Evolutionary conservation across 2,888 invertebrate genomes (phyloP).

Genomic region (Erynnis tages): DNA sequence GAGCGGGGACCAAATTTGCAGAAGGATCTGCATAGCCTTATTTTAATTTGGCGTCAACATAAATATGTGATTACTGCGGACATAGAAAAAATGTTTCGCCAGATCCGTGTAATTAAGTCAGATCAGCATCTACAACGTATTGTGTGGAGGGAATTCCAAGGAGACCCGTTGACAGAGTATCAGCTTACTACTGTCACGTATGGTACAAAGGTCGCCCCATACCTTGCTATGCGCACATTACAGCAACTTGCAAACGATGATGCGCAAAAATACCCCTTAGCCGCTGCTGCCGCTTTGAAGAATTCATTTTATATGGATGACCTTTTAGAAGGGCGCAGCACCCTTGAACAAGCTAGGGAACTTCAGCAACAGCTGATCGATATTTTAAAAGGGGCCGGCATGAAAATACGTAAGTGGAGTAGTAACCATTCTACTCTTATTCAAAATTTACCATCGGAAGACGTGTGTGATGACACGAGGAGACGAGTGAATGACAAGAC

Average conservation of each 20-base stretch:
- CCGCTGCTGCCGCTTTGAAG: neutral
- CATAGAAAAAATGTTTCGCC: constrained; percentile 35
- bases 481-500: neutral
- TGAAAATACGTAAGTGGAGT: neutral
- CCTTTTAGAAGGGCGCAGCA: neutral
- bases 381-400: neutral
- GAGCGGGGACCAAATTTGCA: neutral
- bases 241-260: constrained; percentile 7
- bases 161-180: neutral
- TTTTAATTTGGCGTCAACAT: constrained; percentile 30
- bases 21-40: neutral
- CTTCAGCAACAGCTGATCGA: neutral
- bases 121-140: constrained; percentile 34
- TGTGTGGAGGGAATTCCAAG: constrained; percentile 29
- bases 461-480: constrained; percentile 13
- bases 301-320: constrained; percentile 9
- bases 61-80: constrained; percentile 33
- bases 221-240: constrained; percentile 5
- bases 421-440: too few species aligned
- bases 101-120: constrained; percentile 24
- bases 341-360: neutral
- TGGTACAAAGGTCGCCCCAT: constrained; percentile 11
- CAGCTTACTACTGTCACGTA: constrained; percentile 7
- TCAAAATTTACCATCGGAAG: neutral
- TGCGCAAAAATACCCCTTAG: neutral